Evolutionary conservation across 2,888 invertebrate species (phyloP).

Genomic region (Rhogogaster chlorosoma): DNA sequence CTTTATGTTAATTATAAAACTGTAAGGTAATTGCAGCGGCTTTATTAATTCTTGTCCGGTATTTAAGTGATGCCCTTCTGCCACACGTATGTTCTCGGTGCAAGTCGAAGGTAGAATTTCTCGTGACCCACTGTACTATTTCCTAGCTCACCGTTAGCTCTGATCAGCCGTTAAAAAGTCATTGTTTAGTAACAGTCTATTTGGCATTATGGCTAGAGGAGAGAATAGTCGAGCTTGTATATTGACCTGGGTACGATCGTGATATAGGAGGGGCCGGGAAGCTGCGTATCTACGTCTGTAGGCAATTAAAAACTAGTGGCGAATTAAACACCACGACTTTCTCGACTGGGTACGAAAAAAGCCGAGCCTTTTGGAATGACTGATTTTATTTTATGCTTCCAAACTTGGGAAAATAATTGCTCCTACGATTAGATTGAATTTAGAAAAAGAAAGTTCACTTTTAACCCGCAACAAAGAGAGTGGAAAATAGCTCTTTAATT

Average conservation of each 20-base stretch:
- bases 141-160: conserved; percentile 47
- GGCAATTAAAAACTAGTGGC: neutral
- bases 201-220: conserved; percentile 44
- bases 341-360: conserved; percentile 1
- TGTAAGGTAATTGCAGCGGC: neutral
- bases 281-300: neutral
- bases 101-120: conserved; percentile 39
- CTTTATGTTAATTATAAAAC: neutral
- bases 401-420: neutral
- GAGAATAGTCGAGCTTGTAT: neutral
- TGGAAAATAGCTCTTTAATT: conserved; percentile 21
- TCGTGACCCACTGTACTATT: conserved; percentile 51
- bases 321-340: neutral
- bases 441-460: conserved; percentile 23
- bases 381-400: neutral
- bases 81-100: neutral
- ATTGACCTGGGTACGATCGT: neutral
- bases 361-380: neutral
- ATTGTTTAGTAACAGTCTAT: conserved; percentile 51
- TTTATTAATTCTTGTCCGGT: neutral
- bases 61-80: conserved; percentile 9
- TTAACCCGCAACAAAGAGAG: neutral
- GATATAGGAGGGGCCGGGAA: neutral
- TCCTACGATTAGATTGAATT: neutral
- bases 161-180: conserved; percentile 50